A percentile compares a stretch with the other conserved stretches of the same genome.
Conservation (phyloP, 2,888 invertebrate species). For the Rhagium mordax region DNA sequence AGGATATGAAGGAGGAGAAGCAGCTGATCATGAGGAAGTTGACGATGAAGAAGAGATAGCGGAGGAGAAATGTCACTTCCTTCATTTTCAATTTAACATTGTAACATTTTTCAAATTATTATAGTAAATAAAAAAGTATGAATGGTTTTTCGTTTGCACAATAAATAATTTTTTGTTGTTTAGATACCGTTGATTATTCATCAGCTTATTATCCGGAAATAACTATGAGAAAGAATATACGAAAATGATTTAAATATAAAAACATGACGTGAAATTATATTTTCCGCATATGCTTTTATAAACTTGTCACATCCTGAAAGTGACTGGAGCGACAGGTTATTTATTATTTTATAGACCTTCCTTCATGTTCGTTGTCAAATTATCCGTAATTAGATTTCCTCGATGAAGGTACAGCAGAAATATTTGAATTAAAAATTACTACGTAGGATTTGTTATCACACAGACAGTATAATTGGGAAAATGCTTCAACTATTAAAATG, state of each 20-base stretch:
- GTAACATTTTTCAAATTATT: no score
- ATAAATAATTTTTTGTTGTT: no score
- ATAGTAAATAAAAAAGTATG: no score
- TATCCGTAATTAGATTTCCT: constrained; percentile 28
- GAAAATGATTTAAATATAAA: neutral
- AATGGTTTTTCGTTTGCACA: no score
- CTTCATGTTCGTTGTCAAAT: constrained; percentile 34
- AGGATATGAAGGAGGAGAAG: no score
- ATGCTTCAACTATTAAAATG: no score
- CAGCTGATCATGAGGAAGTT: no score
- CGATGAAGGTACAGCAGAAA: constrained; percentile 11
- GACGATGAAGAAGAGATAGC: no score
- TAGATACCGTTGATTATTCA: no score
- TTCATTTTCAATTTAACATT: no score
- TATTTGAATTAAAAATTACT: constrained; percentile 27
- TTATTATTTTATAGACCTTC: constrained; percentile 36
- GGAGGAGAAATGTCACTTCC: no score
- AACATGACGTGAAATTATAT: neutral
- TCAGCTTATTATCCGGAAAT: neutral
- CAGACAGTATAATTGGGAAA: no score
- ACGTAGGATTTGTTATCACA: neutral
- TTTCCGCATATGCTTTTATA: constrained; percentile 30
- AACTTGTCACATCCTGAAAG: constrained; percentile 30
- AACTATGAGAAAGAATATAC: neutral
- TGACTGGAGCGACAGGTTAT: constrained; percentile 25